These are phyloP conservation scores for Esperia sulphurella DNA, from an alignment of 2,888 invertebrate genomes.

Conservation along the genomic window DNA sequence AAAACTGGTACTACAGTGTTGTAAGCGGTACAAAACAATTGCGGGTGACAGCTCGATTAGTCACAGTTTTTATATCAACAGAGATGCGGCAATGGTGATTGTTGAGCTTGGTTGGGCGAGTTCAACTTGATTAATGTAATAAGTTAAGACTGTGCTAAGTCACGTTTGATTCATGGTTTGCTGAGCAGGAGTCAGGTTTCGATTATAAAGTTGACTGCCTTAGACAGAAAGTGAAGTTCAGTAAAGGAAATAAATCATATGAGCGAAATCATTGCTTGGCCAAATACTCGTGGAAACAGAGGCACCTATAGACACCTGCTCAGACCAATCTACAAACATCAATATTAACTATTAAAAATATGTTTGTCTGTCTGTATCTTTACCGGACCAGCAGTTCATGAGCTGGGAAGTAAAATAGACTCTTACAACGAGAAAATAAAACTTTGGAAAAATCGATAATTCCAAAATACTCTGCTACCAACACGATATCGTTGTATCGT, in stretches of 20 bases:
- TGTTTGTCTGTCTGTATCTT: too few relatives aligned
- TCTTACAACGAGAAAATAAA: too few relatives aligned
- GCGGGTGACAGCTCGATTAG: constrained; percentile 35
- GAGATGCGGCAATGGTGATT: constrained; percentile 12
- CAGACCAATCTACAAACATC: too few relatives aligned
- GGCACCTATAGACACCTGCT: too few relatives aligned
- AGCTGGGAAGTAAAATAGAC: too few relatives aligned
- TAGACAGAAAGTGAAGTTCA: not conserved
- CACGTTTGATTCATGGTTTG: not conserved
- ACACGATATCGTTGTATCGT: too few relatives aligned
- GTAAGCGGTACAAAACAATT: constrained; percentile 28
- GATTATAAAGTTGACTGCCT: not conserved
- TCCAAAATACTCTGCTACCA: too few relatives aligned
- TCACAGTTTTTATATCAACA: constrained; percentile 34
- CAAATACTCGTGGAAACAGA: not conserved
- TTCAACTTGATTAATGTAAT: constrained; percentile 29
- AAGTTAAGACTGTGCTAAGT: constrained; percentile 18
- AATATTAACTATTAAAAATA: too few relatives aligned
- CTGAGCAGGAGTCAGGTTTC: not conserved
- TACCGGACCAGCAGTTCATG: too few relatives aligned
- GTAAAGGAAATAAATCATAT: too few relatives aligned
- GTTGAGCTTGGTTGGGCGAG: constrained; percentile 26
- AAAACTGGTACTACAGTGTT: not conserved
- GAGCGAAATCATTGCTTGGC: not conserved
- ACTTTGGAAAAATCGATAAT: too few relatives aligned